Base-by-base conservation (phyloP, 1,140 invertebrate genomes). In the Berghia stephanieae region DNA sequence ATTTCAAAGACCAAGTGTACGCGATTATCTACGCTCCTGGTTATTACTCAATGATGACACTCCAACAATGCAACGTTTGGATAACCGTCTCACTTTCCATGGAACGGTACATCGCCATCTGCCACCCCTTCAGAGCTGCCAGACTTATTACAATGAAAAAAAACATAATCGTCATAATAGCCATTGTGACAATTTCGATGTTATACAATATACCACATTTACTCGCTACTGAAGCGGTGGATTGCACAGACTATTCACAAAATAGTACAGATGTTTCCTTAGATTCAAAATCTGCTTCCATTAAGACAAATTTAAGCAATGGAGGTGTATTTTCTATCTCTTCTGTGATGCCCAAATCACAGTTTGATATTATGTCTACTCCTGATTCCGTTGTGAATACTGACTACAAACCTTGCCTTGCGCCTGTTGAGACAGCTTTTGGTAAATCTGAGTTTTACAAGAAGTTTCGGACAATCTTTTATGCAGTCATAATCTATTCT, bases 51-150 rank as follows among this genome's bases (percentile, higher is more conserved):
- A 80, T 88, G 5, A 88, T 89, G 87, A 82, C 84, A 0, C 82
- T 87, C 10, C 88, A 89, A 79, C 82, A 85, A 71, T 80, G 81
- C 66, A 88, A 88, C 68, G 87, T 88, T 10, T 89, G 87, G 87
- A 79, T 87, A 27, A 89, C 88, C 0, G 87, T 89, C 2, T 82
- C 84, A 2, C 86, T 88, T n/a, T 87, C 86, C 5, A 78, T 87
- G 57, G 88, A 89, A 74, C 81, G 86, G 3, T 88, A 85, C 76
- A 87, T 88, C 49, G 83, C 87, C 36, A 87, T 88, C 46, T 88
- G 87, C 73, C 84, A 85, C 75, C 87, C 87, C 31, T 86, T 88
- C 67, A 82, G 74, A 63, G 83, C 87, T 1, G 75, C 81, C 27
- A 79, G 81, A 34, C 77, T 86, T 44, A 84, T 83, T 77, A 86